Evolutionary conservation across 92 coral and sea anemone genomes (phyloP), one percentile per base, ranked within the genome.

Genomic region (Porites divaricata): DNA sequence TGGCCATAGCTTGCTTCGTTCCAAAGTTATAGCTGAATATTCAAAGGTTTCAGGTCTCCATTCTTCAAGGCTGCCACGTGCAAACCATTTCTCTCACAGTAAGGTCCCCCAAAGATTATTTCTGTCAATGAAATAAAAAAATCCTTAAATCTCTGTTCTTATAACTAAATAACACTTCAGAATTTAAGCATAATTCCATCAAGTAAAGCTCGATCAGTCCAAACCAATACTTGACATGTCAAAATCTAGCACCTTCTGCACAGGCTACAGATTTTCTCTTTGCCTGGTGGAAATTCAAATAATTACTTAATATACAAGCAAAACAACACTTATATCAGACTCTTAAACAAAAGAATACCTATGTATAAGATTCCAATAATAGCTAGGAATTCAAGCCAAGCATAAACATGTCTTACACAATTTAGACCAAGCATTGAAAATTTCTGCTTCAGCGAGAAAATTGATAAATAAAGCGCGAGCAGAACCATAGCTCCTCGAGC

Each of bases 251-350:
- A n/a, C n/a, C n/a, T n/a, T n/a, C n/a, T n/a, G n/a, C n/a, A n/a
- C n/a, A n/a, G n/a, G n/a, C n/a, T n/a, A n/a, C n/a, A 73, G 62
- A 73, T 73, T 73, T 73, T 73, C 77, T 73, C 77, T 52, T 51
- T 50, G 62, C n/a, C n/a, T n/a, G n/a, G 63, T 73, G 77, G 63
- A 73, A 61, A 73, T 73, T 28, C n/a, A n/a, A n/a, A n/a, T n/a
- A n/a, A n/a, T n/a, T n/a, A n/a, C n/a, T 16, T 28, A 21, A 73
- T 71, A 71, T 35, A 71, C 75, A 71, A 41, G 75, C 75, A 71
- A 41, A 71, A 71, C n/a, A 71, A 64, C 69, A 64, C 69, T 64
- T 16, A 64, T 64, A 67, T 16, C 49, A 67, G 45, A 67, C 7
- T 67, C 7, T 73, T 73, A 73, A 50, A 72, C 61, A 49, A 72